phyloP scores from a whole-genome alignment of 1,140 invertebrate species.

The Camponotus pennsylvanicus region DNA sequence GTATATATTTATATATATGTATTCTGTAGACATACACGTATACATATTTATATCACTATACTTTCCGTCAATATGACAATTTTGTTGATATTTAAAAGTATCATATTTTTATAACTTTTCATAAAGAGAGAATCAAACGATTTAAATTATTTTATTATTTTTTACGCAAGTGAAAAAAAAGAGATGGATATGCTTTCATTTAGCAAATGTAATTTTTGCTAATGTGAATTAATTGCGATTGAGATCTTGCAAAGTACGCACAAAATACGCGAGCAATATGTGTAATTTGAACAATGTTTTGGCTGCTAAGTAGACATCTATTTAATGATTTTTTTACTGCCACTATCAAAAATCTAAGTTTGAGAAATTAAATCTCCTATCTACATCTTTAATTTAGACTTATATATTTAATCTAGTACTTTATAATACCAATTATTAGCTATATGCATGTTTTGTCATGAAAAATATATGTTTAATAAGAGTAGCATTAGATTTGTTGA shows the following conservation, averaged over 20 bases:
- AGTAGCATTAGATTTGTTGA: not conserved
- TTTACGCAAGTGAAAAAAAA: not conserved
- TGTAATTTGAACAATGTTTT: constrained; percentile 9
- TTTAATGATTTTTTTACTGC: constrained; percentile 64
- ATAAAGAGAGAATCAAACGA: too few relatives aligned
- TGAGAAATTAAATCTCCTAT: constrained; percentile 6
- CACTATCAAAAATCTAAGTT: constrained; percentile 67
- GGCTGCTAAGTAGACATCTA: constrained; percentile 40
- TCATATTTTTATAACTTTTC: too few relatives aligned
- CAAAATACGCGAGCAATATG: not conserved
- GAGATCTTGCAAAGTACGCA: not conserved
- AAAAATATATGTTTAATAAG: constrained; percentile 29
- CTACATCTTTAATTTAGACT: constrained; percentile 68
- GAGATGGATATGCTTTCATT: not conserved
- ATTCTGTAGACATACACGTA: too few relatives aligned
- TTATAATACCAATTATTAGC: constrained; percentile 33
- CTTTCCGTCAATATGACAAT: too few relatives aligned
- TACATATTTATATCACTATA: too few relatives aligned
- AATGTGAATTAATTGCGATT: not conserved
- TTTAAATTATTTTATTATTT: constrained; percentile 25
- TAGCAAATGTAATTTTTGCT: constrained; percentile 1
- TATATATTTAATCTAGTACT: constrained; percentile 13
- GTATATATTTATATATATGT: too few relatives aligned
- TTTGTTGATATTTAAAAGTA: too few relatives aligned
- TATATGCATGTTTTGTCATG: not conserved